Evolutionary conservation across 2,113 vertebrate species (phyloP).

Genomic region (Machaerirhynchus nigripectus): DNA sequence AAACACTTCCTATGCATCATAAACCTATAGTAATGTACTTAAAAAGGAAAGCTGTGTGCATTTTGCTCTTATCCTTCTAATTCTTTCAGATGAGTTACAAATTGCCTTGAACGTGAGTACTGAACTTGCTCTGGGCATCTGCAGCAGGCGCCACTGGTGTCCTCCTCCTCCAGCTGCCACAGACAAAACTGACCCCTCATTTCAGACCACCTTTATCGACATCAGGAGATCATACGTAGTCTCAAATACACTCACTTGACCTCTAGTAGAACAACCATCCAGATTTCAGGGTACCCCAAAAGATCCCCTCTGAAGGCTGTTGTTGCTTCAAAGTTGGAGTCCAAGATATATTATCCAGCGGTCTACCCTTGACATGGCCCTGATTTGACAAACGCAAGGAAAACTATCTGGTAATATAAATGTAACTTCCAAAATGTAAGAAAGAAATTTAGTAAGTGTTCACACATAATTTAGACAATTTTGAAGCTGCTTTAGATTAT

Average conservation of each 20-base stretch:
- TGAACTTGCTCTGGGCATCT: neutral
- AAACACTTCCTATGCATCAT: neutral
- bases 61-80: neutral
- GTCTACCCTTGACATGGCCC: neutral
- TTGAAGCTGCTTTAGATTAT: neutral
- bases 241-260: neutral
- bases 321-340: rapidly evolving
- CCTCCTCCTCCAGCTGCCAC: neutral
- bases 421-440: neutral
- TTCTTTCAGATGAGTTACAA: neutral
- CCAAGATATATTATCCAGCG: neutral
- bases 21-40: neutral
- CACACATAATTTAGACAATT: neutral
- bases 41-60: neutral
- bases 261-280: too few species aligned
- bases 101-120: rapidly evolving
- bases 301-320: neutral
- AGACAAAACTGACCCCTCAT: too few species aligned
- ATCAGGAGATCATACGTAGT: too few species aligned
- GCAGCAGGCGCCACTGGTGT: too few species aligned
- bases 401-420: neutral
- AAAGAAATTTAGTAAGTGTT: neutral
- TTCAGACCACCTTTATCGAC: neutral
- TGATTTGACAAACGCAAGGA: neutral
- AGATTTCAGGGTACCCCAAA: neutral